phyloP scores from a whole-genome alignment of 2,113 vertebrate genomes.

The Sinocyclocheilus maitianheensis region DNA sequence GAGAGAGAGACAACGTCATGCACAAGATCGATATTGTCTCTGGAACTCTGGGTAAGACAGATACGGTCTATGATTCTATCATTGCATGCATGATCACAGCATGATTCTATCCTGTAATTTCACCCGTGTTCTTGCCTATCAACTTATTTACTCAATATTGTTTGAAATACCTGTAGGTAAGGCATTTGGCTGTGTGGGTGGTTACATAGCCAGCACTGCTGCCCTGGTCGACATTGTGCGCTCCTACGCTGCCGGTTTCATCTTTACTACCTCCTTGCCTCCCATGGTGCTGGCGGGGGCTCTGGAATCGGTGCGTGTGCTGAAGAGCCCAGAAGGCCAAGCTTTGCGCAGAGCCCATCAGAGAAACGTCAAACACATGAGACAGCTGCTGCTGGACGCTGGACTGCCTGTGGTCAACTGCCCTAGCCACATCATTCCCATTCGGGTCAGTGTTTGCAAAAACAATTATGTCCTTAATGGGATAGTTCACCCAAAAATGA shows the following conservation, averaged over 20 bases:
- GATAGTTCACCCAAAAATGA: no score
- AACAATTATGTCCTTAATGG: background rate
- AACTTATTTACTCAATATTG: background rate
- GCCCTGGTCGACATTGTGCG: slow-evolving; percentile 88
- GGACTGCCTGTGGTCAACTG: slow-evolving; percentile 89
- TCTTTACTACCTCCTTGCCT: slow-evolving; percentile 90
- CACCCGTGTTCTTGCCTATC: background rate
- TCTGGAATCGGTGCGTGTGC: slow-evolving; percentile 83
- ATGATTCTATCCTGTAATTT: background rate
- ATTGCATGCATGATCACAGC: no score
- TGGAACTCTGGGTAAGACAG: slow-evolving; percentile 85
- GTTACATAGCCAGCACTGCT: slow-evolving; percentile 84
- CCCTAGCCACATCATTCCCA: slow-evolving; percentile 93
- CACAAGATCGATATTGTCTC: slow-evolving; percentile 90
- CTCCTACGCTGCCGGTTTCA: slow-evolving; percentile 88
- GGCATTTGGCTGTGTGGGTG: slow-evolving; percentile 89
- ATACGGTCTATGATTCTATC: no score
- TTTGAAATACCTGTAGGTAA: slow-evolving; percentile 77
- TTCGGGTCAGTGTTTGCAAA: slow-evolving; percentile 74
- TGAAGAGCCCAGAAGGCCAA: slow-evolving; percentile 84
- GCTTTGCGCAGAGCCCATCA: slow-evolving; percentile 84
- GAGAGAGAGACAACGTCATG: slow-evolving; percentile 89
- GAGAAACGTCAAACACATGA: slow-evolving; percentile 91
- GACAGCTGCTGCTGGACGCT: slow-evolving; percentile 87
- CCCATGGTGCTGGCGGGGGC: slow-evolving; percentile 88